Evolutionary conservation across 2,113 vertebrate species (phyloP).

Genomic region (Parus major): DNA sequence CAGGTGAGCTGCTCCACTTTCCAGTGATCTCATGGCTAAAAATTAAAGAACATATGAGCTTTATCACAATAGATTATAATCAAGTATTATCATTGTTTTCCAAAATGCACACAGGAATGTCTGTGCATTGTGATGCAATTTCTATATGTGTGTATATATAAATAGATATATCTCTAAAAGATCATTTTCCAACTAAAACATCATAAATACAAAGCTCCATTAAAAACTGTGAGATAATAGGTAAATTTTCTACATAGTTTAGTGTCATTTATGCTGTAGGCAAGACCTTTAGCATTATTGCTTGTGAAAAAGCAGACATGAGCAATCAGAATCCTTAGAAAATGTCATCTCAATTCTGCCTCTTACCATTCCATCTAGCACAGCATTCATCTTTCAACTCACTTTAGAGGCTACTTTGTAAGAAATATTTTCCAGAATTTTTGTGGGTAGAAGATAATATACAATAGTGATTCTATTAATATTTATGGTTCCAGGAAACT

Average conservation of each 20-base stretch:
- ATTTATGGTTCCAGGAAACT: not conserved
- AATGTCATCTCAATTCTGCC: not conserved
- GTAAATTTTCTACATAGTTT: not conserved
- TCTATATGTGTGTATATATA: fast-evolving
- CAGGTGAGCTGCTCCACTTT: not conserved
- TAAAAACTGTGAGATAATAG: not conserved
- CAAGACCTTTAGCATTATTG: not conserved
- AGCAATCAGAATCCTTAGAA: not conserved
- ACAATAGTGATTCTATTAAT: not conserved
- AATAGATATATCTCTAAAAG: not conserved
- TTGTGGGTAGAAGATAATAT: not conserved
- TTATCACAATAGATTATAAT: not conserved
- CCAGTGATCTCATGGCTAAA: not conserved
- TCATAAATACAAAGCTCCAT: not conserved
- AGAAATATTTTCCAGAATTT: not conserved
- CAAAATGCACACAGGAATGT: not conserved
- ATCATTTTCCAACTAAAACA: not conserved
- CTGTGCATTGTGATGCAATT: too few species aligned
- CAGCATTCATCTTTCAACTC: not conserved
- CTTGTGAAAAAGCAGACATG: not conserved
- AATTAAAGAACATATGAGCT: not conserved
- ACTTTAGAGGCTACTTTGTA: not conserved
- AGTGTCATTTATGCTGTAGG: not conserved
- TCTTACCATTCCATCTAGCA: not conserved
- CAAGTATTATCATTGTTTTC: not conserved